Base-by-base conservation (phyloP, 2,888 invertebrate species). In the Pyrrhosoma nymphula region DNA sequence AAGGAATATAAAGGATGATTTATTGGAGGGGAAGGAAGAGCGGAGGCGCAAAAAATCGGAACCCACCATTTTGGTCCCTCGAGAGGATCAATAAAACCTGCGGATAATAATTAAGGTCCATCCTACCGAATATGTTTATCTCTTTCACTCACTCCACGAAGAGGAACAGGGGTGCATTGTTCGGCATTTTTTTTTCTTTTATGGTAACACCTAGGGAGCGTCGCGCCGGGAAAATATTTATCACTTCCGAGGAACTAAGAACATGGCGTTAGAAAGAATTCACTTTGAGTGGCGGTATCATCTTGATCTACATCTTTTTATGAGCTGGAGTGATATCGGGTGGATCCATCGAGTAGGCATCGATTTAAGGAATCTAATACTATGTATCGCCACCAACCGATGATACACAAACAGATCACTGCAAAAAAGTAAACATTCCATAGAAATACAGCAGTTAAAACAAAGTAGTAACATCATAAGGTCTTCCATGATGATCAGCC, bases 1-100 rank as follows among this genome's bases (percentile, higher is more conserved):
- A 26, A 16, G n/a, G 89, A 89, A 89, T n/a, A 89, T 89, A 89
- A 89, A 89, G 55, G 26, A 89, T 89, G 89, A 89, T 89, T 89
- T 89, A 89, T n/a, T 55, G 89, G 6, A 47, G 56, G n/a, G n/a
- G 56, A n/a, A 10, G n/a, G 89, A n/a, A 56, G 56, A 56, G 26
- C 6, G 26, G 82, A 30, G 35, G n/a, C 8, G 89, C 89, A 89
- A 56, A 47, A 47, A 89, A 89, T n/a, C 47, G 89, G 8, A 89
- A 26, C 56, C n/a, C 39, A 26, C 89, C 26, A 55, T 89, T 89
- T 47, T 56, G 89, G 47, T 56, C 20, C 89, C 60, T 60, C 39
- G 89, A 89, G 55, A 56, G 89, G 55, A 47, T 56, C 89, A 89
- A 89, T 89, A 89, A 89, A 89, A 89, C 47, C 47, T n/a, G 56